Conservation (phyloP, 2,888 invertebrate genomes). For the Brenthis daphne region DNA sequence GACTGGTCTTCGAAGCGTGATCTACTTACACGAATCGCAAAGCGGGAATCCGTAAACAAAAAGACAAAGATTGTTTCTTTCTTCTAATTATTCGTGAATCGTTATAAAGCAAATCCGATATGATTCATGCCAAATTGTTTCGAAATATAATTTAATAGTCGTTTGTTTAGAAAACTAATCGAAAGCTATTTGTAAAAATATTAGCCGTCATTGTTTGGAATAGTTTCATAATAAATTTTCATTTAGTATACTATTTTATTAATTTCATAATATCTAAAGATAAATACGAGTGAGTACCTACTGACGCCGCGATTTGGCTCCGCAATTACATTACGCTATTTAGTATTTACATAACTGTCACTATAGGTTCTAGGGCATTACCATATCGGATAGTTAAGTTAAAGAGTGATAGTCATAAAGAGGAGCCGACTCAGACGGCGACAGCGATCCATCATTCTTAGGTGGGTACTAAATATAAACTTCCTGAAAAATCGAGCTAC, state of each 20-base stretch:
- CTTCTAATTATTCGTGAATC: constrained; percentile 13
- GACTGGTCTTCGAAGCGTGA: constrained; percentile 19
- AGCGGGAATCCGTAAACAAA: constrained; percentile 28
- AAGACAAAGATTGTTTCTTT: constrained; percentile 19
- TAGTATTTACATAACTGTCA: no score
- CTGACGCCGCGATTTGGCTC: no score
- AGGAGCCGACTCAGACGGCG: constrained; percentile 24
- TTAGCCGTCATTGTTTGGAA: background rate
- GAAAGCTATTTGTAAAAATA: background rate
- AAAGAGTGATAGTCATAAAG: constrained; percentile 29
- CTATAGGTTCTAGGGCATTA: background rate
- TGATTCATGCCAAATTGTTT: constrained; percentile 16
- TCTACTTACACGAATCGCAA: constrained; percentile 3
- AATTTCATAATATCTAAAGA: no score
- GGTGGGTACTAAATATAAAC: constrained; percentile 32
- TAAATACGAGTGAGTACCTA: no score
- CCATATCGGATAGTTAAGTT: constrained; percentile 5
- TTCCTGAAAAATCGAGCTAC: constrained; percentile 13
- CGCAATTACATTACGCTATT: no score
- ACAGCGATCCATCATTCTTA: constrained; percentile 31
- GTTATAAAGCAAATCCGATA: constrained; percentile 16
- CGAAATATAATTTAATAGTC: background rate
- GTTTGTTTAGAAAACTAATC: background rate
- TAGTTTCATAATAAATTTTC: background rate
- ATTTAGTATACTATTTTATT: no score